phyloP scores from a whole-genome alignment of 2,888 invertebrate genomes.

The Pseudococcus viburni region DNA sequence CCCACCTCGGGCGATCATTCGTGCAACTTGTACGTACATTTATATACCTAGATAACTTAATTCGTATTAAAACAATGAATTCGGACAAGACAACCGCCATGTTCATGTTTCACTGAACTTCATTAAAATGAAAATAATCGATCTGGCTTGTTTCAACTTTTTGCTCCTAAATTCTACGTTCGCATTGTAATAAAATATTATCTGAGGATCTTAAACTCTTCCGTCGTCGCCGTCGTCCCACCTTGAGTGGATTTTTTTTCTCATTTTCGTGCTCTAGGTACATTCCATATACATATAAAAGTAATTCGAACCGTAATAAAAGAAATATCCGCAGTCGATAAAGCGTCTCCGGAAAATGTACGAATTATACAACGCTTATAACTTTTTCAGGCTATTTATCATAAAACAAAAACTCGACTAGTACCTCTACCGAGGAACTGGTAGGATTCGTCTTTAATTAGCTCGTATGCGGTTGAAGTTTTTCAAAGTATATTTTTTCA shows the following conservation, averaged over 20 bases:
- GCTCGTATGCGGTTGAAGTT: background rate
- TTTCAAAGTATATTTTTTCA: background rate
- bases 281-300: background rate
- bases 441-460: background rate
- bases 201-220: background rate
- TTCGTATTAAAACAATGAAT: constrained; percentile 6
- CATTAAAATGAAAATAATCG: constrained; percentile 46
- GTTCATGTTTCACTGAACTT: constrained; percentile 28
- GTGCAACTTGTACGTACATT: no score
- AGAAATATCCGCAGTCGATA: background rate
- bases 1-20: no score
- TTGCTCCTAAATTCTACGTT: background rate
- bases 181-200: constrained; percentile 19
- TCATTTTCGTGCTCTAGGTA: no score
- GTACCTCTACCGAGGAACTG: background rate
- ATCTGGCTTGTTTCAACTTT: background rate
- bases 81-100: background rate
- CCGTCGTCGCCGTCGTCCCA: background rate
- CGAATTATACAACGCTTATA: background rate
- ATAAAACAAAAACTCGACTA: background rate
- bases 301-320: background rate
- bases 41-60: no score
- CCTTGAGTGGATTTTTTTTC: background rate
- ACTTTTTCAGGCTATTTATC: background rate
- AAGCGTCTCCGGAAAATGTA: background rate